Base-by-base conservation (phyloP, 1,140 invertebrate genomes). In the Babylonia areolata region DNA sequence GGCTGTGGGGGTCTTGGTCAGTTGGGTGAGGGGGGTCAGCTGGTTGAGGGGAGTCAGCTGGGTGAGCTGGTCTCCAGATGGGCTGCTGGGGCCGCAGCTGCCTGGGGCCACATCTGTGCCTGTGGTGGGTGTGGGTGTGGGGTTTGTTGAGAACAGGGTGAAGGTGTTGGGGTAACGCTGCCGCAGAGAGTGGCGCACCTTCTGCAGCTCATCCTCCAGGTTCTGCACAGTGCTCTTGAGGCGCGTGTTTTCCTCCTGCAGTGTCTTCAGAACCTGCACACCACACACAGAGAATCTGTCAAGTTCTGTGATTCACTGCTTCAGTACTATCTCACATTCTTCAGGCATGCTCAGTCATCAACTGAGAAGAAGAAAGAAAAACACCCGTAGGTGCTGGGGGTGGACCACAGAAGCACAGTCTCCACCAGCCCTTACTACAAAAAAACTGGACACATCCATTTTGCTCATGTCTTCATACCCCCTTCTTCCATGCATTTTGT, bases 221-320 rank as follows among this genome's bases (percentile, higher is more conserved):
- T 35, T 39, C 28, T 87, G 64, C 12, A 90, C 81, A 69, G 81
- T 58, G 37, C 54, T 54, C 42, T 84, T 86, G 73, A 90, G 79
- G 69, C 83, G 46, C 35, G 80, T 87, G 58, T 90, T 87, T 40
- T 88, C 85, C 20, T 87, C 86, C 54, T 90, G 87, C 51, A 90
- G 81, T 23, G 77, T 31, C 37, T 37, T 77, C 64, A 90, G 82
- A 9, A 85, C 75, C 89, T 90, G 87, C 23, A 64, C 46, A 64
- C 46, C 58, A 64, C 58, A 64, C 5, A 28, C 58, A 64, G n/a
- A n/a, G n/a, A n/a, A n/a, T n/a, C n/a, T n/a, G n/a, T n/a, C n/a
- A n/a, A n/a, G n/a, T n/a, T n/a, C n/a, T n/a, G n/a, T n/a, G n/a
- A n/a, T n/a, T n/a, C n/a, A n/a, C n/a, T n/a, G n/a, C n/a, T n/a